These are phyloP conservation scores for Cromileptes altivelis DNA, from an alignment of 2,113 vertebrate species.

Conservation along the genomic window DNA sequence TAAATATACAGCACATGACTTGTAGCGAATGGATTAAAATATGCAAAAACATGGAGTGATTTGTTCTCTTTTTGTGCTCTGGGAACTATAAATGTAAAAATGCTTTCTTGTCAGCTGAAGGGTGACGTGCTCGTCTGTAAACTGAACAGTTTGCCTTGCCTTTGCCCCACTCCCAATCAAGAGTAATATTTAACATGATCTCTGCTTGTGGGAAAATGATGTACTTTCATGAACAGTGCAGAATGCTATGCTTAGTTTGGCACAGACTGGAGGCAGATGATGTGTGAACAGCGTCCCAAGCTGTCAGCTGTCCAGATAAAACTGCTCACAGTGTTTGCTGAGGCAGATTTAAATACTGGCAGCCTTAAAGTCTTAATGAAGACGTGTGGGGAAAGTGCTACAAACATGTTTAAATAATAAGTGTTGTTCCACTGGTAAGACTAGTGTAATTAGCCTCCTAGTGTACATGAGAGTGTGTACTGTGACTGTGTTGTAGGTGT, in stretches of 20 bases:
- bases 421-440: not conserved
- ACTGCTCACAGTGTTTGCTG: slow-evolving; percentile 3
- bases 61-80: not conserved
- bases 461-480: not conserved
- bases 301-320: not conserved
- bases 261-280: not conserved
- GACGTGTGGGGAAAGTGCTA: not conserved
- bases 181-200: not conserved
- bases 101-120: not conserved
- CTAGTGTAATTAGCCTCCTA: not conserved
- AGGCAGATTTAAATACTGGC: not conserved
- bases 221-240: not conserved
- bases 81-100: not conserved
- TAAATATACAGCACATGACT: not conserved
- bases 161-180: not conserved
- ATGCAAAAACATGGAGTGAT: not conserved
- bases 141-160: not conserved
- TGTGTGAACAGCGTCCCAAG: not conserved
- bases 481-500: slow-evolving; percentile 86
- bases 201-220: slow-evolving; percentile 27
- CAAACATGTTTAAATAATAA: not conserved
- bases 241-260: slow-evolving; percentile 39
- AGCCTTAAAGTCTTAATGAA: not conserved
- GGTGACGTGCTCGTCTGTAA: not conserved
- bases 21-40: not conserved